Conservation (phyloP, 2,797 vertebrate species). For the Coilia nasus region DNA sequence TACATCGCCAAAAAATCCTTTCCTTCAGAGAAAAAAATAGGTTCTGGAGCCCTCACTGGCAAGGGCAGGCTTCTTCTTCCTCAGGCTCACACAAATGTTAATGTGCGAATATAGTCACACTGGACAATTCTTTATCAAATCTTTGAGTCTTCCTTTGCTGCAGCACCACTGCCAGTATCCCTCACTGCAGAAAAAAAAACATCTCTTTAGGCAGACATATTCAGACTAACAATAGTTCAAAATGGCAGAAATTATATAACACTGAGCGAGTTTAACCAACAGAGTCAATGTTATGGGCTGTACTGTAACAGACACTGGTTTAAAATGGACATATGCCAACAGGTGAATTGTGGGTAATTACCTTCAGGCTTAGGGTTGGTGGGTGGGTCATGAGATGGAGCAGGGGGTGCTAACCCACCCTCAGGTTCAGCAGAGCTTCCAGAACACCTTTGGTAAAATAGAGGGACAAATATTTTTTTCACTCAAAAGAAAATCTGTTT, state of each 20-base stretch:
- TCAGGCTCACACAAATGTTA: not conserved
- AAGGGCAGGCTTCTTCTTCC: not conserved
- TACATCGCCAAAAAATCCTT: not conserved
- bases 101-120: not conserved
- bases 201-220: not conserved
- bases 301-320: not conserved
- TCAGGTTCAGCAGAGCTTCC: conserved; percentile 41
- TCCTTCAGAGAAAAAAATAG: too few species aligned
- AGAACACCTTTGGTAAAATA: conserved; percentile 41
- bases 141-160: not conserved
- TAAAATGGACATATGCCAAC: not conserved
- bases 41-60: not conserved
- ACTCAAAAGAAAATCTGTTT: not conserved
- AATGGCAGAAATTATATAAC: not conserved
- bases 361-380: conserved; percentile 23
- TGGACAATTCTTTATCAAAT: not conserved
- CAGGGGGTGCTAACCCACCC: not conserved
- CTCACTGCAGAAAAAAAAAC: not conserved
- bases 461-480: conserved; percentile 2
- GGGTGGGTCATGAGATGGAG: conserved; percentile 15
- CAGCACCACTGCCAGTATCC: not conserved
- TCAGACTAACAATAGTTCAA: not conserved
- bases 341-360: conserved; percentile 6
- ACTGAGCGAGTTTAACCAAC: too few species aligned
- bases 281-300: too few species aligned